These are phyloP conservation scores for Zoanthus sociatus DNA, from an alignment of 92 coral and sea anemone species.

Conservation along the genomic window DNA sequence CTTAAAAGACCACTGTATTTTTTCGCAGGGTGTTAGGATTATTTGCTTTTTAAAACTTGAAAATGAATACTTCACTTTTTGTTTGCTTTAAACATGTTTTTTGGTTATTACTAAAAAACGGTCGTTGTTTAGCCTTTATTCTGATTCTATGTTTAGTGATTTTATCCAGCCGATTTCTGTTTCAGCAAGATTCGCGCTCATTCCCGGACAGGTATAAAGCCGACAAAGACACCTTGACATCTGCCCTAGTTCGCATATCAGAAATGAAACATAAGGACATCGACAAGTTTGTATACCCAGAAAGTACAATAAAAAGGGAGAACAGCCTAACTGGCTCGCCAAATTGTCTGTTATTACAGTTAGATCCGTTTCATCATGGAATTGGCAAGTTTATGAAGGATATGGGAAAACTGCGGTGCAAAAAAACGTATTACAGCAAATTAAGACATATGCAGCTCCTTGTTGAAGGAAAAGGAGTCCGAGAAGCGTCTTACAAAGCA, in stretches of 20 bases:
- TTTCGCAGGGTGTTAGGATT: too few relatives aligned
- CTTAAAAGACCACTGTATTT: neutral
- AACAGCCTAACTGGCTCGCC: slow-evolving; percentile 52
- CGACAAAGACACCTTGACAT: too few relatives aligned
- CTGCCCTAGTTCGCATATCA: too few relatives aligned
- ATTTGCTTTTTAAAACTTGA: neutral
- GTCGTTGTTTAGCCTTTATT: slow-evolving; percentile 1
- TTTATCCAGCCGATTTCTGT: slow-evolving; percentile 20
- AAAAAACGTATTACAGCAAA: slow-evolving; percentile 35
- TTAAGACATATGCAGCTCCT: slow-evolving; percentile 47
- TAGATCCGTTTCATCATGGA: slow-evolving; percentile 55
- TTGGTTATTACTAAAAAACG: slow-evolving; percentile 62
- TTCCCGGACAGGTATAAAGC: too few relatives aligned
- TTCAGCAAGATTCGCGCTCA: neutral
- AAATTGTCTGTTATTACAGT: slow-evolving; percentile 57
- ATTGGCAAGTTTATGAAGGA: slow-evolving; percentile 51
- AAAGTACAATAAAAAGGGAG: slow-evolving; percentile 1
- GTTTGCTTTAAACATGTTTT: slow-evolving; percentile 21
- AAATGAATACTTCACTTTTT: neutral
- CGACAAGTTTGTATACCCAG: neutral
- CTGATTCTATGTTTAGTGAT: slow-evolving; percentile 20
- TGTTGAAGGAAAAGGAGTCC: slow-evolving; percentile 63
- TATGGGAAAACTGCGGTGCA: slow-evolving; percentile 60
- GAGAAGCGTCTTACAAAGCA: slow-evolving; percentile 58
- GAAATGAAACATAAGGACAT: neutral